A percentile compares a stretch with the other conserved stretches of the same genome.
phyloP scores from a whole-genome alignment of 1,140 invertebrate species.

The Rhysida immarginata region DNA sequence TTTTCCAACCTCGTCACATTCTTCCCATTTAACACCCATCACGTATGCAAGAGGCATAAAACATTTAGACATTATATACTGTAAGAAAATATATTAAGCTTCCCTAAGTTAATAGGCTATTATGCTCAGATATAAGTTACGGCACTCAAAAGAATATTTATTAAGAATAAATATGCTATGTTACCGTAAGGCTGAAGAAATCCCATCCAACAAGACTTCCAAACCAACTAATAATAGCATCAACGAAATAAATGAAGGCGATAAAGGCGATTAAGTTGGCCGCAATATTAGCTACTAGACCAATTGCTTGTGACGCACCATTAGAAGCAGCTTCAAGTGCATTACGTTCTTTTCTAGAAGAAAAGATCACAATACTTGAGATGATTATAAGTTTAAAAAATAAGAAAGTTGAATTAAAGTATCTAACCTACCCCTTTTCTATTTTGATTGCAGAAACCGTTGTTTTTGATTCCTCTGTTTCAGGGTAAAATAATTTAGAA shows the following conservation, averaged over 20 bases:
- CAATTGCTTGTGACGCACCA: conserved; percentile 49
- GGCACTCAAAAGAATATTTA: too few species aligned
- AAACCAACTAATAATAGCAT: conserved; percentile 31
- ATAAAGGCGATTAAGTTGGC: conserved; percentile 40
- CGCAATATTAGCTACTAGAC: conserved; percentile 34
- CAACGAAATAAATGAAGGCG: conserved; percentile 34
- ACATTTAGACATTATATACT: conserved; percentile 61
- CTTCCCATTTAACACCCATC: conserved; percentile 59
- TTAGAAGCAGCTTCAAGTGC: conserved; percentile 74
- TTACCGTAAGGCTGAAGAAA: conserved; percentile 16
- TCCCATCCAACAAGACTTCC: conserved; percentile 29
- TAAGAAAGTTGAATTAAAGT: neutral
- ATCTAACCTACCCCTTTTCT: conserved; percentile 23
- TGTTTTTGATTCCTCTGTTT: conserved; percentile 58
- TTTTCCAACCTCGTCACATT: conserved; percentile 59
- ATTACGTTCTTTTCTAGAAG: conserved; percentile 54
- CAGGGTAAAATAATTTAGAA: conserved; percentile 81
- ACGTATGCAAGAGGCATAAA: conserved; percentile 72
- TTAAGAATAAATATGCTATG: neutral
- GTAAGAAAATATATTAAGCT: too few species aligned
- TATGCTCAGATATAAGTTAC: too few species aligned
- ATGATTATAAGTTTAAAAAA: neutral
- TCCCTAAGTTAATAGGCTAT: too few species aligned
- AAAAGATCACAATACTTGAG: neutral
- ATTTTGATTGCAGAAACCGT: conserved; percentile 40